These are phyloP conservation scores for Cryptus armator DNA, from an alignment of 2,888 invertebrate genomes.

Conservation along the genomic window DNA sequence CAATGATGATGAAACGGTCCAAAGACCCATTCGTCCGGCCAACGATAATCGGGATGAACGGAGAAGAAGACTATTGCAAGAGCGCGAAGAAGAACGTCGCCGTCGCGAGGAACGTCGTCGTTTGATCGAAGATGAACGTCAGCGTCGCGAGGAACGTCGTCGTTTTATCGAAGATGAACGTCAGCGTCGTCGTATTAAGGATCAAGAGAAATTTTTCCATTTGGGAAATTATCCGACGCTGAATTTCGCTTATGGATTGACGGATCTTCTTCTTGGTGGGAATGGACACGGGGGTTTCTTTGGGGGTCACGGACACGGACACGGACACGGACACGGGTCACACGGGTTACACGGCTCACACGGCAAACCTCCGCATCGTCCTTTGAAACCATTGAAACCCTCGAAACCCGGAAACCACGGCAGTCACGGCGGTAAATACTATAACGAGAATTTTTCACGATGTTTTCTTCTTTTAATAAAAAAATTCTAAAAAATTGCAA, in stretches of 20 bases:
- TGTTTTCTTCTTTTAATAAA: background rate
- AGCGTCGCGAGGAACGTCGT: conserved; percentile 41
- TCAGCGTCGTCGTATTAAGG: conserved; percentile 50
- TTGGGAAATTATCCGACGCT: conserved; percentile 49
- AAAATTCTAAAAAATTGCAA: background rate
- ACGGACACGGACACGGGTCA: conserved; percentile 60
- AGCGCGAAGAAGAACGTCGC: conserved; percentile 52
- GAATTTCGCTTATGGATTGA: conserved; percentile 42
- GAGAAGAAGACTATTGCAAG: conserved; percentile 65
- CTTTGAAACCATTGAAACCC: conserved; percentile 52
- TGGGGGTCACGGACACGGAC: conserved; percentile 14
- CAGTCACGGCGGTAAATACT: conserved; percentile 51
- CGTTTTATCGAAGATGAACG: conserved; percentile 44
- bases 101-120: background rate
- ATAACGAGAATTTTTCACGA: background rate
- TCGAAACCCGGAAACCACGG: conserved; percentile 52
- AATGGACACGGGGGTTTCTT: too few relatives aligned
- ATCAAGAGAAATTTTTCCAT: conserved; percentile 66
- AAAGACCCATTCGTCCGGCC: conserved; percentile 64
- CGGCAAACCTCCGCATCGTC: conserved; percentile 56
- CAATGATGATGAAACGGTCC: conserved; percentile 8
- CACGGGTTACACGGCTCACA: conserved; percentile 46
- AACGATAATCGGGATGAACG: conserved; percentile 70
- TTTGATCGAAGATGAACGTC: conserved; percentile 44
- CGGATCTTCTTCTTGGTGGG: conserved; percentile 58